A percentile compares a stretch with the other conserved stretches of the same genome.
Conservation (phyloP, 2,113 vertebrate genomes). For the Macquaria ambigua region DNA sequence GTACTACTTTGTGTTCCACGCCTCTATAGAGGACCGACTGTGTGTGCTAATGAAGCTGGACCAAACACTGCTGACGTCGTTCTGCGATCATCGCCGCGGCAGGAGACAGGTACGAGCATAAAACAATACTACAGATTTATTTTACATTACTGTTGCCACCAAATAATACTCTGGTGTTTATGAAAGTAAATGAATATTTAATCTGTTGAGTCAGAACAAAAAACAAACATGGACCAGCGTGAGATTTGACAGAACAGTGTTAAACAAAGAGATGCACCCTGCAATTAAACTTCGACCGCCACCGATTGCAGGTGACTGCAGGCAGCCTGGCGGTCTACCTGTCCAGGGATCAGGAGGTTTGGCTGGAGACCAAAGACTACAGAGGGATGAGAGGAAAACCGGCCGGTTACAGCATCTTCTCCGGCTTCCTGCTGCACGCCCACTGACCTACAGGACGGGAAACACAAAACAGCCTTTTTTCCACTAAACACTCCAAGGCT, state of each 20-base stretch:
- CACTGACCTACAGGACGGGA: conserved; percentile 25
- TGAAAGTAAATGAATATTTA: no score
- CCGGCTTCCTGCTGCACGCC: conserved; percentile 69
- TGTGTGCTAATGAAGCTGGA: conserved; percentile 67
- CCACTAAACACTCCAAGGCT: not conserved
- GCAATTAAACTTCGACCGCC: no score
- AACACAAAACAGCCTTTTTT: not conserved
- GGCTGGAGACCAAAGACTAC: conserved; percentile 71
- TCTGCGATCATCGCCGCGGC: conserved; percentile 54
- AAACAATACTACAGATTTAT: not conserved
- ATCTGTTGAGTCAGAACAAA: not conserved
- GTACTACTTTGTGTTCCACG: conserved; percentile 77
- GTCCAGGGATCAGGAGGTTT: conserved; percentile 62
- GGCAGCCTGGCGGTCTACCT: conserved; percentile 60
- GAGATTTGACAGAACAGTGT: no score
- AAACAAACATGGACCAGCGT: no score
- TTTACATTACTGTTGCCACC: not conserved
- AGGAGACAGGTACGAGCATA: conserved; percentile 51
- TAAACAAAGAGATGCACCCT: not conserved
- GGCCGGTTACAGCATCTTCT: conserved; percentile 64
- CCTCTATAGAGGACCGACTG: conserved; percentile 43
- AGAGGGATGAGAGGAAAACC: conserved; percentile 57
- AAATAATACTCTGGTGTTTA: not conserved
- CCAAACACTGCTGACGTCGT: not conserved
- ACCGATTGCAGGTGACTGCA: conserved; percentile 68